Conservation (phyloP, 30 jellyfish, hydroid and myxozoan genomes). For the Aurelia sp. region DNA sequence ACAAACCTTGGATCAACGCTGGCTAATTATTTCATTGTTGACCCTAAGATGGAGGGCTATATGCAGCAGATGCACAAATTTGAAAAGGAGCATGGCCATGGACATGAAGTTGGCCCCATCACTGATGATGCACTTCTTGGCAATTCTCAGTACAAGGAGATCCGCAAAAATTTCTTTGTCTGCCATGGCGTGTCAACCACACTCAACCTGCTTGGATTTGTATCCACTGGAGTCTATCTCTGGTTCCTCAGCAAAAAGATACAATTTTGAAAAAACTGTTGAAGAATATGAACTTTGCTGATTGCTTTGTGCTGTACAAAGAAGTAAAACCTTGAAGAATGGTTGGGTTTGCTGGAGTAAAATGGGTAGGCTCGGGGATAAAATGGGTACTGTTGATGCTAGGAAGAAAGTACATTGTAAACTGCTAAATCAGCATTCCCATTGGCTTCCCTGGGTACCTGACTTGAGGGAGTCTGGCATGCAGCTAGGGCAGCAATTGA, state of each 20-base stretch:
- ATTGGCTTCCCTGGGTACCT: too few relatives aligned
- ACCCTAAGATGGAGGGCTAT: constrained; percentile 49
- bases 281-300: neutral
- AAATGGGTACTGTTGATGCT: too few relatives aligned
- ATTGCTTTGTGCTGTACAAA: neutral
- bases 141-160: constrained; percentile 54
- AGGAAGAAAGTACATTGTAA: too few relatives aligned
- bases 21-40: constrained; percentile 40
- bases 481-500: too few relatives aligned
- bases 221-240: constrained; percentile 52
- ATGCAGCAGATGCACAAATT: constrained; percentile 59
- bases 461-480: too few relatives aligned
- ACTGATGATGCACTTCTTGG: constrained; percentile 45
- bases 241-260: constrained; percentile 64
- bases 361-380: too few relatives aligned
- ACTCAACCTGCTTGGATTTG: constrained; percentile 61
- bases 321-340: too few relatives aligned
- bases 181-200: constrained; percentile 68
- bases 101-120: constrained; percentile 76
- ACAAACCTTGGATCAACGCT: constrained; percentile 34
- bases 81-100: constrained; percentile 80
- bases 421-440: too few relatives aligned
- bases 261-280: neutral
- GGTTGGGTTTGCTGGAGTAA: too few relatives aligned
- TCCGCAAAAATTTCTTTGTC: constrained; percentile 58